These are phyloP conservation scores for Drosophila heteroneura DNA, from an alignment of 2,888 invertebrate genomes.

Conservation along the genomic window DNA sequence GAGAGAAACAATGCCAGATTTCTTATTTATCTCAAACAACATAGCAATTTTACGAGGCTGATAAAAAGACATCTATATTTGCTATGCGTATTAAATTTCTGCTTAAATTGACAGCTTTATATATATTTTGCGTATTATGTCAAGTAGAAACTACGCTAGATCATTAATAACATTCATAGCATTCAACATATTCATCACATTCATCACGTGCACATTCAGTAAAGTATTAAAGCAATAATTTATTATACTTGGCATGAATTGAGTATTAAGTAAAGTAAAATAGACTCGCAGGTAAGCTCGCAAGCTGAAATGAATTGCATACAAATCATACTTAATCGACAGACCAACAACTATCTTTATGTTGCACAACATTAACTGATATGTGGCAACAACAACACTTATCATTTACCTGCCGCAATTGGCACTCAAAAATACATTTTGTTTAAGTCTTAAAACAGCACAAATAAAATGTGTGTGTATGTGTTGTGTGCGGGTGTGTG, in stretches of 20 bases:
- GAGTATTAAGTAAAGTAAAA: background rate
- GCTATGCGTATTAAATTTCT: background rate
- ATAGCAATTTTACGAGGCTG: background rate
- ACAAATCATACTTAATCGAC: slow-evolving; percentile 25
- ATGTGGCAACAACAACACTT: slow-evolving; percentile 14
- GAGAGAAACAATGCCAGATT: background rate
- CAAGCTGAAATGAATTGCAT: slow-evolving; percentile 13
- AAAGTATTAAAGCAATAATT: background rate
- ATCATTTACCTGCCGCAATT: slow-evolving; percentile 24
- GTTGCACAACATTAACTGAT: slow-evolving; percentile 29
- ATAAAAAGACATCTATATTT: background rate
- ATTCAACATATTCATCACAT: background rate
- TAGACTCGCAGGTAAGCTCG: background rate
- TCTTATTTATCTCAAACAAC: background rate
- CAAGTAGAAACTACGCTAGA: background rate
- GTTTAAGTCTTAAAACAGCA: slow-evolving; percentile 5
- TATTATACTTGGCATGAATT: background rate
- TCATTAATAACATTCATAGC: background rate
- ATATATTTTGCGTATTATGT: background rate
- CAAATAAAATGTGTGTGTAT: slow-evolving; percentile 20
- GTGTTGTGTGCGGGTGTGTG: slow-evolving; percentile 30
- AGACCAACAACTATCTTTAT: slow-evolving; percentile 18
- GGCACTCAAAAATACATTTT: slow-evolving; percentile 30
- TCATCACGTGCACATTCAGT: background rate
- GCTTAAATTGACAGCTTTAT: background rate